Conservation (phyloP, 1,140 invertebrate genomes). For the Formica selysi region DNA sequence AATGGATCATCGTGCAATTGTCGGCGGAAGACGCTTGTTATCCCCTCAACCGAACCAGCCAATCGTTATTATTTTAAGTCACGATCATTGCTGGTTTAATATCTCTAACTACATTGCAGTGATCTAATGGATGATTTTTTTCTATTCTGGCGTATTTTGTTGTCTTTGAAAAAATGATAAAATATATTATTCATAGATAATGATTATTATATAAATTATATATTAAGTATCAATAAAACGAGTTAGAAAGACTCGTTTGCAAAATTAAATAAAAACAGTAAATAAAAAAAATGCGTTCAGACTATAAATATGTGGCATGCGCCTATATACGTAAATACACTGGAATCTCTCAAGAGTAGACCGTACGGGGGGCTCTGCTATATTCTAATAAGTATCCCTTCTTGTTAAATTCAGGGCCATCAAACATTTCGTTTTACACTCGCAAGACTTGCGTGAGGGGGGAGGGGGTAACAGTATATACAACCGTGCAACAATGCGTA, state of each 20-base stretch:
- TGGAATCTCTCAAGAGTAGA: too few relatives aligned
- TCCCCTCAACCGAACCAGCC: constrained; percentile 77
- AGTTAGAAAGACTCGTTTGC: neutral
- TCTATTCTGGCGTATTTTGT: constrained; percentile 4
- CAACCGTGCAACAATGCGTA: too few relatives aligned
- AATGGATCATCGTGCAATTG: constrained; percentile 81
- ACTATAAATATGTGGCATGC: neutral
- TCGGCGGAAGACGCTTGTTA: constrained; percentile 85
- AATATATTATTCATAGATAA: neutral
- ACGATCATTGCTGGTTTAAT: constrained; percentile 77
- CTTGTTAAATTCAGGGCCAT: too few relatives aligned
- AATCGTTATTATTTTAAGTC: constrained; percentile 80
- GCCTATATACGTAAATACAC: neutral
- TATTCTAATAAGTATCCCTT: too few relatives aligned
- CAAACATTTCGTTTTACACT: too few relatives aligned
- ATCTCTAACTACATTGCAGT: constrained; percentile 26
- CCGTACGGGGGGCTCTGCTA: too few relatives aligned
- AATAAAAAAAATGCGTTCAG: neutral
- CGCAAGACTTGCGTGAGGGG: too few relatives aligned
- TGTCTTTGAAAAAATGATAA: neutral
- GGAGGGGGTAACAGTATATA: too few relatives aligned
- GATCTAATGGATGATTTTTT: constrained; percentile 32
- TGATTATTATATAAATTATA: neutral
- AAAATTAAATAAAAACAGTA: neutral
- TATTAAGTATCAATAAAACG: neutral